Base-by-base conservation (phyloP, 1,140 invertebrate species). In the Idris sp. region DNA sequence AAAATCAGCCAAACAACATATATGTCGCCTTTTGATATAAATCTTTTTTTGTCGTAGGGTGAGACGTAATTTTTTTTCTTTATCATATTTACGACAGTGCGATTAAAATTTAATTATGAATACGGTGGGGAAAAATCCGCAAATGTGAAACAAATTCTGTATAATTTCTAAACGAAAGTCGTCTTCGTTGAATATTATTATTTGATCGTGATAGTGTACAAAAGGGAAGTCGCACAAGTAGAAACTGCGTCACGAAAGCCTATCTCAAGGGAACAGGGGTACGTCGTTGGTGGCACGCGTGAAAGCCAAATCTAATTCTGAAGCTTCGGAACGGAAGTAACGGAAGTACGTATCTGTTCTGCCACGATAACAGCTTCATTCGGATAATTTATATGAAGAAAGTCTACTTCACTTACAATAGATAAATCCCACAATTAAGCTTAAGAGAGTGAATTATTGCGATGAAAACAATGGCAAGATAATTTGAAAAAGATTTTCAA, bases 231-330 rank as follows among this genome's bases (percentile, higher is more conserved):
- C 11, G 16, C 25, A 44, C 31, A 68, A 69, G 51, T 33, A 49
- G 53, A 61, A 69, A 69, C 48, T 22, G 43, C 35, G 65, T 72
- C 46, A 46, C 53, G 64, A 25, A 64, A 19, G n/a, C 38, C 22
- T 40, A 68, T 71, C 74, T 74, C 64, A 41, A 51, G 74, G 74
- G 74, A 77, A 68, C 44, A 33, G 28, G 73, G 64, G 64, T 65
- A 48, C 44, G 18, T 35, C 53, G 30, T 68, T 48, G 41, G 54
- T 38, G 65, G 49, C 67, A 72, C 68, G 73, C 74, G 73, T 56
- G 64, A 78, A 53, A 67, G 48, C 25, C 74, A 43, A 74, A 64
- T 73, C 51, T 76, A 80, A 76, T 72, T 74, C 59, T 54, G 62
- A 61, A 31, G 44, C 48, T 59, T 68, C 38, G 40, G 18, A 65